These are phyloP conservation scores for Neoitamus cyanurus DNA, from an alignment of 2,888 invertebrate genomes.

Conservation along the genomic window DNA sequence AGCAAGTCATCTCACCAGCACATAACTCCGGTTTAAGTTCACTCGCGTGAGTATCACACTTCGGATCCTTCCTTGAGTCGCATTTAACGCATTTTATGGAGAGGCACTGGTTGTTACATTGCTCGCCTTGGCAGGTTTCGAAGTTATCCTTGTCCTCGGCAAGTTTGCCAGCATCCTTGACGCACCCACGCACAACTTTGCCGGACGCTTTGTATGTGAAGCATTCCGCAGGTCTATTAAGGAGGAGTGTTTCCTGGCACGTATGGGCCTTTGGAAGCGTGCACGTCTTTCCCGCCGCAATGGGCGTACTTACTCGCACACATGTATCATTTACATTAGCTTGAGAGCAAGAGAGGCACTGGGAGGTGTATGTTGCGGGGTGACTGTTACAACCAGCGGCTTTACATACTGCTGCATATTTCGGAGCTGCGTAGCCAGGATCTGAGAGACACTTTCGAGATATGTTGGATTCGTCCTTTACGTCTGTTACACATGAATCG, in stretches of 20 bases:
- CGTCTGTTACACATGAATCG: constrained; percentile 43
- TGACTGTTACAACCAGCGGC: background rate
- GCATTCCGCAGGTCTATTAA: constrained; percentile 53
- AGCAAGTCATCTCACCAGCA: background rate
- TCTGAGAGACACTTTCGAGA: constrained; percentile 43
- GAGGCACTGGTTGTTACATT: no score
- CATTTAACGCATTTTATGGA: constrained; percentile 58
- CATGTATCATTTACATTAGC: background rate
- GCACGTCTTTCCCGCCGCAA: background rate
- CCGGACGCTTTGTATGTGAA: constrained; percentile 56
- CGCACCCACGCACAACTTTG: constrained; percentile 58
- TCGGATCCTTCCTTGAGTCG: constrained; percentile 55
- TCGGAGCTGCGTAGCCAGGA: background rate
- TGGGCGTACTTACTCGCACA: background rate
- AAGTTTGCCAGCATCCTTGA: no score
- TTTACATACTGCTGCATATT: constrained; percentile 27
- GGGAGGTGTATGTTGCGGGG: background rate
- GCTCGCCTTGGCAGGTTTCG: no score
- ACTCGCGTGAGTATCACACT: constrained; percentile 56
- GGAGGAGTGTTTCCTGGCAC: background rate
- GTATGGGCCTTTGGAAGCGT: background rate
- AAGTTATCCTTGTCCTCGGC: no score
- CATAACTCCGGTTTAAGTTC: constrained; percentile 46
- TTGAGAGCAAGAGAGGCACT: background rate
- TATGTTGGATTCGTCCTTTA: constrained; percentile 36